Percentiles rank a stretch among this genome's conserved stretches.
Conservation (phyloP, 1,140 invertebrate species). For the Hyles euphorbiae region DNA sequence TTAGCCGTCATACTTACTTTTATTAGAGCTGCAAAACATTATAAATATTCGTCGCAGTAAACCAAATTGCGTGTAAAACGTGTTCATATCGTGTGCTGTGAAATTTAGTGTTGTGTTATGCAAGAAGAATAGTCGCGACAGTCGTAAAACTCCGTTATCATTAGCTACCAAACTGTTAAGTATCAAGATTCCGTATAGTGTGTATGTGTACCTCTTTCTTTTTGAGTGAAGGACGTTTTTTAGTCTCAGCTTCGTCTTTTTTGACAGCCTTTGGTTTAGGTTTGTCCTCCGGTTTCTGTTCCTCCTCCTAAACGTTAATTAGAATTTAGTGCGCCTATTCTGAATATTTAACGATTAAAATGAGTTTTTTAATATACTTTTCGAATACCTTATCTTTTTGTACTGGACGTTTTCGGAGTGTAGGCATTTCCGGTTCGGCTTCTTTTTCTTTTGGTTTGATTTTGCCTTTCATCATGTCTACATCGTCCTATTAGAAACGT, state of each 20-base stretch:
- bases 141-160: constrained; percentile 11
- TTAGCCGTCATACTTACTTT: constrained; percentile 5
- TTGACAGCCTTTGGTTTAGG: constrained; percentile 58
- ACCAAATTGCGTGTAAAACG: neutral
- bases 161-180: constrained; percentile 27
- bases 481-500: constrained; percentile 44
- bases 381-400: constrained; percentile 62
- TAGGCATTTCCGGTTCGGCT: constrained; percentile 56
- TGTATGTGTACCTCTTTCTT: constrained; percentile 57
- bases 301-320: constrained; percentile 50
- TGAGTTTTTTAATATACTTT: neutral
- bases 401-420: constrained; percentile 56
- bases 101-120: constrained; percentile 28
- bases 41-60: neutral
- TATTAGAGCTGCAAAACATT: constrained; percentile 1
- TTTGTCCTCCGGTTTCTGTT: constrained; percentile 64
- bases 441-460: constrained; percentile 66
- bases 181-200: constrained; percentile 18
- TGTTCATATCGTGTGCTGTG: constrained; percentile 3
- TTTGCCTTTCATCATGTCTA: constrained; percentile 65
- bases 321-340: neutral
- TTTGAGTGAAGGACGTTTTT: constrained; percentile 66
- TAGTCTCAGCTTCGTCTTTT: constrained; percentile 54
- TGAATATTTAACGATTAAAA: neutral
- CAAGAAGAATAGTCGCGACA: constrained; percentile 3